A percentile compares a stretch with the other conserved stretches of the same genome.
Evolutionary conservation across 2,797 vertebrate species (phyloP).

Genomic region (Orestias chungarensis): DNA sequence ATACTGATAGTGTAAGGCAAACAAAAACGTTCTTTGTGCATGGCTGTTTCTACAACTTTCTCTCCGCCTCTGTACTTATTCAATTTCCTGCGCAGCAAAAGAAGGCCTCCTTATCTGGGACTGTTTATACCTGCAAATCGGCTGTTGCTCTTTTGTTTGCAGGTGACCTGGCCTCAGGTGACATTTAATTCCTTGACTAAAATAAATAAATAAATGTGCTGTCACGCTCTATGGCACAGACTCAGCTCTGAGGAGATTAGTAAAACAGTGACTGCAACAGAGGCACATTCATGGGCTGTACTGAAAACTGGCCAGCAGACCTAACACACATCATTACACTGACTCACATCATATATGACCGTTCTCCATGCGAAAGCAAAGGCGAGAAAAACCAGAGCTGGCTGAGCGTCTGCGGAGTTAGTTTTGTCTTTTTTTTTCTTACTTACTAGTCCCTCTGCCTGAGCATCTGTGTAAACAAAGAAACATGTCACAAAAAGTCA

Average conservation of each 20-base stretch:
- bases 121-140: conserved; percentile 80
- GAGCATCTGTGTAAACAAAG: conserved; percentile 20
- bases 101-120: conserved; percentile 73
- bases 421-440: conserved; percentile 34
- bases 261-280: conserved; percentile 80
- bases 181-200: conserved; percentile 86
- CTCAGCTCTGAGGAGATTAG: conserved; percentile 82
- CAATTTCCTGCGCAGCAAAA: conserved; percentile 77
- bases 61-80: conserved; percentile 67
- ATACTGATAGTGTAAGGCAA: conserved; percentile 71
- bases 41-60: conserved; percentile 61
- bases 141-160: conserved; percentile 79
- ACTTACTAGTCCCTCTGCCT: conserved; percentile 33
- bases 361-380: conserved; percentile 27
- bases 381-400: conserved; percentile 37
- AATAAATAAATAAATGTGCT: conserved; percentile 76
- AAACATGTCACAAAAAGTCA: conserved; percentile 23
- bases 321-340: conserved; percentile 50
- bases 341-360: conserved; percentile 53
- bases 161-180: conserved; percentile 81
- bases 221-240: conserved; percentile 83
- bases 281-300: conserved; percentile 66
- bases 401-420: conserved; percentile 44
- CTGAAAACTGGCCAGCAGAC: conserved; percentile 36
- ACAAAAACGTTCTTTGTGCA: conserved; percentile 78